Evolutionary conservation across 2,113 vertebrate species (phyloP), one percentile per base, ranked within the genome.

Genomic region (Leucoraja erinaceus): DNA sequence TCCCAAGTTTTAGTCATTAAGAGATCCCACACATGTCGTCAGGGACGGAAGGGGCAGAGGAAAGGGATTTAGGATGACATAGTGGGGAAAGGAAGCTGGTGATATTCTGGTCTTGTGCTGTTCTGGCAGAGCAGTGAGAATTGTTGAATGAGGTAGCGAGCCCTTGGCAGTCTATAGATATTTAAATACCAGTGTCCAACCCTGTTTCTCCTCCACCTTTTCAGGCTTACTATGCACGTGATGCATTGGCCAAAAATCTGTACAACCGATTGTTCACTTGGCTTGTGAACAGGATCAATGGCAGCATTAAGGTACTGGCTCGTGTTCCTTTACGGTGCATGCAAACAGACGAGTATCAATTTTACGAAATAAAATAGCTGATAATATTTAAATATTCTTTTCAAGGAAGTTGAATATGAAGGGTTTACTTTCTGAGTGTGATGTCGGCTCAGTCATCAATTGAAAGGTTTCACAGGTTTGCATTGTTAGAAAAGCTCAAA

Each of bases 161-260:
- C 31, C 76, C 31, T 0, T 14, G 14, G 31, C 4, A 5, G 18
- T 47, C 38, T 20, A 54, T 20, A 54, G 5, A 47, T 81, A 5
- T 72, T 16, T 72, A 72, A 20, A 1, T 20, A 72, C 14, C 70
- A 72, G 22, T 4, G 22, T 63, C 83, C 5, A 63, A 93, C 66
- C 38, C 72, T 92, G 68, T 66, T 93, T 68, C 38, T 86, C 2
- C 28, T 94, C 56, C 94, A 79, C 61, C 94, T 93, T 94, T 94
- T 18, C 94, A 99, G 99, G 99, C 98, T 93, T 99, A 99, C 94
- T 99, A 99, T 0, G 99, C 99, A 92, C 97, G 99, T 33, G 99
- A 99, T 94, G 99, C 99, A 83, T 96, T 99, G 94, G 98, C 98
- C 94, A 99, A 99, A 96, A 99, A 99, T 93, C 97, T 99, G 91